Base-by-base conservation (phyloP, 2,113 vertebrate genomes). In the Anoplopoma fimbria region DNA sequence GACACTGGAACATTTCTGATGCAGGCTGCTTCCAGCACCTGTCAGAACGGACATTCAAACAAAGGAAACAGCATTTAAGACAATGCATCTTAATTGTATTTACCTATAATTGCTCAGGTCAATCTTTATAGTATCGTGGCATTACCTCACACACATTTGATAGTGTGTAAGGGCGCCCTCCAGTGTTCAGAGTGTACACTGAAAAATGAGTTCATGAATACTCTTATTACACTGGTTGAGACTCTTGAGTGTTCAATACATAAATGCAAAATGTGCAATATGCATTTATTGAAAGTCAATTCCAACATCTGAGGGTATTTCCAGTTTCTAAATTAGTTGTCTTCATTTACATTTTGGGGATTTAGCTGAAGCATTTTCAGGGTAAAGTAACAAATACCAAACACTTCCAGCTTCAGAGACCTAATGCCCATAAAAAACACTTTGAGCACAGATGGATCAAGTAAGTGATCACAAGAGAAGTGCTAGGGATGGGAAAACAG, bases 21-120 rank as follows among this genome's bases (percentile, higher is more conserved):
- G 94, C 58, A 95, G 90, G 88, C 95, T 96, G 91, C 95, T 96
- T 31, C 95, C 95, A 77, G 95, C 95, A 93, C 95, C 95, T 96
- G 82, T 14, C 12, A 68, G 49, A 86, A 36, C 15, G 75, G 27
- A 82, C 42, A 86, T 3, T 33, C 9, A 78, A 72, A 75, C 7
- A 75, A 76, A 67, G 17, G 27, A 74, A 79, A 64, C 23, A 60
- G 3, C 15, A 65, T 76, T 58, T 27, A 40, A 27, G 4, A 69
- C 8, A 61, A 53, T 49, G 7, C 6, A 36, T 21, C 17, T 33
- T 63, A 0, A 36, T 31, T 13, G 34, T 58, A 9, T 65, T 40
- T 29, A 9, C 38, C 51, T 33, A 36, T 17, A 45, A 29, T 47
- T n/a, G 7, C 29, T 45, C 33, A 38, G 45, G 14, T 68, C 49